phyloP scores from a whole-genome alignment of 2,113 vertebrate genomes.

The Solea solea region DNA sequence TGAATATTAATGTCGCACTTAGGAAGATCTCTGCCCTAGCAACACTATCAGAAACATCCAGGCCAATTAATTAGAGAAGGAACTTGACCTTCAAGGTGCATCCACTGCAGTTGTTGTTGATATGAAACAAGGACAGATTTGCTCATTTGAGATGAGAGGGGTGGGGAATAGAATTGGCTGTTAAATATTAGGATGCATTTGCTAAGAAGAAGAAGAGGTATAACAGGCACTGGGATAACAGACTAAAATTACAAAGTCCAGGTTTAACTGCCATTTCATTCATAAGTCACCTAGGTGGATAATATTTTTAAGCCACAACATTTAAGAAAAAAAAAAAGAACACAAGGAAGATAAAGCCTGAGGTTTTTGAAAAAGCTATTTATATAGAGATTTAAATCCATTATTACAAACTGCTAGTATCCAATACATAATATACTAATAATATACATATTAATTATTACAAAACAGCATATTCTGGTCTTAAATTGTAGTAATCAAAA shows the following conservation, averaged over 20 bases:
- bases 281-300: not conserved
- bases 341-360: not conserved
- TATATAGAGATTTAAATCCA: not conserved
- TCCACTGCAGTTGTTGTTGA: slow-evolving; percentile 71
- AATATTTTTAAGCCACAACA: too few relatives aligned
- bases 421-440: not conserved
- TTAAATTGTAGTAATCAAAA: not conserved
- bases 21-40: slow-evolving; percentile 58
- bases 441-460: not conserved
- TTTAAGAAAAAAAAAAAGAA: not conserved
- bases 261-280: not conserved
- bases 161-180: slow-evolving; percentile 51
- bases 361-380: too few relatives aligned
- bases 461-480: not conserved
- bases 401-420: not conserved
- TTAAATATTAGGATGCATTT: slow-evolving; percentile 57
- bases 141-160: slow-evolving; percentile 68
- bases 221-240: not conserved
- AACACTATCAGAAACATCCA: slow-evolving; percentile 61
- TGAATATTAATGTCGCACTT: slow-evolving; percentile 73
- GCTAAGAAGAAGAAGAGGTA: slow-evolving; percentile 20
- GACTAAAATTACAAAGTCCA: not conserved
- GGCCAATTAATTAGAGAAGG: slow-evolving; percentile 69
- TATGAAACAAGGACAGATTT: slow-evolving; percentile 68
- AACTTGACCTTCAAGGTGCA: slow-evolving; percentile 78